Evolutionary conservation across 2,113 vertebrate genomes (phyloP), one percentile per base, ranked within the genome.

Genomic region (Labeo catla): DNA sequence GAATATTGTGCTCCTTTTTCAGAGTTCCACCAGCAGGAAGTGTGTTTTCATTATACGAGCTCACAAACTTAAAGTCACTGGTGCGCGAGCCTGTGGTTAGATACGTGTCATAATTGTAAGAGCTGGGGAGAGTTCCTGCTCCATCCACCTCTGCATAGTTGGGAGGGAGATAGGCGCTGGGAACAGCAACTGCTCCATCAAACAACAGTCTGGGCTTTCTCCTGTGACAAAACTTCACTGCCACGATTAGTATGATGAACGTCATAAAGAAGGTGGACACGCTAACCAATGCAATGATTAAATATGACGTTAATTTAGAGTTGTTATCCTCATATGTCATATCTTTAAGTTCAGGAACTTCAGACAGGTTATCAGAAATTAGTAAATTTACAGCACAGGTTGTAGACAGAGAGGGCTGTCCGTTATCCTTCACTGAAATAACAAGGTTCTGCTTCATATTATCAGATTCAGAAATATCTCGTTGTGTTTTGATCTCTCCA

Each of bases 321-420:
- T 89, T 87, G 2, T 84, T 91, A 7, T 93, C 93, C 28, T 91
- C 89, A 57, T 90, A 90, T 84, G 91, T 89, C 70, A 92, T 87
- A 43, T 93, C 93, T 65, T 93, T 94, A 52, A 93, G 89, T 77
- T 94, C 91, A 52, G 93, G 91, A 0, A 93, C 86, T 81, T 93
- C 95, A 43, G 94, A 94, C 85, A 96, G 93, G 84, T 95, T 96
- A 47, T 96, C 96, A 0, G 94, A 94, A 77, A 96, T 92, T 8
- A 96, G 86, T 70, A 96, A 84, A 65, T 91, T 90, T 47, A 96
- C 91, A 61, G 94, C 93, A 83, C 93, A 94, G 47, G 94, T 95
- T 87, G 93, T 90, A 1, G 95, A 95, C 21, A 93, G 94, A 15
- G 93, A 83, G 1, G 95, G 95, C 77, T 88, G 90, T 28, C 95